A percentile compares a stretch with the other conserved stretches of the same genome.
Evolutionary conservation across 2,888 invertebrate genomes (phyloP).

Genomic region (Metalampra italica): DNA sequence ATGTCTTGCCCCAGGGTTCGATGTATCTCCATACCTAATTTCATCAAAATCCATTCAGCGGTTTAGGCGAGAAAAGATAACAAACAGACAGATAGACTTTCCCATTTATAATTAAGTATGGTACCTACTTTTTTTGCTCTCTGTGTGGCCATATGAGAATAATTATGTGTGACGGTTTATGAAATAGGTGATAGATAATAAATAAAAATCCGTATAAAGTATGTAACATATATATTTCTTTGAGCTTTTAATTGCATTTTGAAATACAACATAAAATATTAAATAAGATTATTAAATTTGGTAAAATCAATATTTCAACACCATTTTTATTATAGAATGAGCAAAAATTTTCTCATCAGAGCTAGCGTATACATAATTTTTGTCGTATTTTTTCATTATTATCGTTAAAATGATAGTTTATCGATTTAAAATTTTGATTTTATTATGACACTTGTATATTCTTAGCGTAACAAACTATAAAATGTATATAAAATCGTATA

Average conservation of each 20-base stretch:
- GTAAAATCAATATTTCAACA: conserved; percentile 84
- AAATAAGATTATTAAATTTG: conserved; percentile 88
- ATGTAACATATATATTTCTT: conserved; percentile 92
- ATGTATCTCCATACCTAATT: too few relatives aligned
- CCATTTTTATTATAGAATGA: conserved; percentile 77
- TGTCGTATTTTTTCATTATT: conserved; percentile 79
- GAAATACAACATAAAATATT: conserved; percentile 91
- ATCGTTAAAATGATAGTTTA: conserved; percentile 80
- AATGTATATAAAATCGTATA: background rate
- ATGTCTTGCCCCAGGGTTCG: too few relatives aligned
- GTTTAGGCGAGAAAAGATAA: too few relatives aligned
- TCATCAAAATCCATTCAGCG: too few relatives aligned
- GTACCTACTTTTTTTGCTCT: too few relatives aligned
- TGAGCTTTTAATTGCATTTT: conserved; percentile 91
- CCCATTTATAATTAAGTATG: too few relatives aligned
- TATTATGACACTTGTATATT: conserved; percentile 43
- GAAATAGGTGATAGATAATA: conserved; percentile 21
- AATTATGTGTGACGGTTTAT: too few relatives aligned
- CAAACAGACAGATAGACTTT: too few relatives aligned
- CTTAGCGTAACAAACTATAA: conserved; percentile 20
- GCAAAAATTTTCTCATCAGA: conserved; percentile 80
- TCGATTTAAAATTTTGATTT: conserved; percentile 57
- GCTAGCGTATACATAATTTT: conserved; percentile 88
- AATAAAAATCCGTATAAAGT: conserved; percentile 76
- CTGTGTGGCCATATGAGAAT: too few relatives aligned